Percentiles rank a stretch among this genome's conserved stretches.
Evolutionary conservation across 35 echinoderm and acorn worm species (phyloP).

Genomic region (Lytechinus pictus): DNA sequence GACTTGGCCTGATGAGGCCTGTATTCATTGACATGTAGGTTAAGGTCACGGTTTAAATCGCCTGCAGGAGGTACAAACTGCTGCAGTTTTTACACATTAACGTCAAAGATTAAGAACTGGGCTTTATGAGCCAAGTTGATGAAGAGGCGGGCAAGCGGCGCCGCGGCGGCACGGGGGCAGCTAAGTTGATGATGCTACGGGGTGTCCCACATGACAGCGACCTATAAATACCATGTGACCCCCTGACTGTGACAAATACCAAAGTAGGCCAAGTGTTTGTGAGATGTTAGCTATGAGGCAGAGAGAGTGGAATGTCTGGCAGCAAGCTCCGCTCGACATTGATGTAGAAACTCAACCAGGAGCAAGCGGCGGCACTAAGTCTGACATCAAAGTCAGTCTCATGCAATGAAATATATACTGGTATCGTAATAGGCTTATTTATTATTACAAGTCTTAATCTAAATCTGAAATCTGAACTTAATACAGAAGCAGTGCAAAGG

Average conservation of each 20-base stretch:
- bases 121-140: not conserved
- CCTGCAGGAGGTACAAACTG: not conserved
- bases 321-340: not conserved
- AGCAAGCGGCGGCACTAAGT: not conserved
- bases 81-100: not conserved
- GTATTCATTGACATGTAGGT: not conserved
- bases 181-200: not conserved
- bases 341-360: not conserved
- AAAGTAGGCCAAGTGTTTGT: constrained; percentile 50
- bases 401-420: too few species aligned
- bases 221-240: constrained; percentile 42
- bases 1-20: not conserved
- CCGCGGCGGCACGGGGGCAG: not conserved
- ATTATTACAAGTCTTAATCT: too few species aligned
- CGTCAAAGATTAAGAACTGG: not conserved
- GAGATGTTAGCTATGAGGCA: constrained; percentile 24
- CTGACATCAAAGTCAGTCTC: not conserved
- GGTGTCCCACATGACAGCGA: not conserved
- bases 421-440: too few species aligned
- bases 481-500: too few species aligned
- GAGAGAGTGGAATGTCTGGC: constrained; percentile 50
- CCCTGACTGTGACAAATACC: constrained; percentile 46
- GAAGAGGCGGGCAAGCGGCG: not conserved
- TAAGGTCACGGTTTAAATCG: not conserved
- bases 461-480: too few species aligned